Base-by-base conservation (phyloP, 1,140 invertebrate species). In the Lepidotrigona ventralis region DNA sequence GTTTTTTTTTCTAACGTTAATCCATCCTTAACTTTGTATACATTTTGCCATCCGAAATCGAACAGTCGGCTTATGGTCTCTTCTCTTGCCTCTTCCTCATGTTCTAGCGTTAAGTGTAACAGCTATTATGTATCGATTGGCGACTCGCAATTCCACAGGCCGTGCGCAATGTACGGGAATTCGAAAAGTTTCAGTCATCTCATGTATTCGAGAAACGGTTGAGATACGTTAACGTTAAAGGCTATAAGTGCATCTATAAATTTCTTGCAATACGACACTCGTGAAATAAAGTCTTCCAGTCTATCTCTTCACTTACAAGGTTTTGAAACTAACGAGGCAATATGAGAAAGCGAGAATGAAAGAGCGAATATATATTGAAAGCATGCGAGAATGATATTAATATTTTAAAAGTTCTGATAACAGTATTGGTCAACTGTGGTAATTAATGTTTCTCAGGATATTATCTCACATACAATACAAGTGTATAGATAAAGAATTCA, bases 271-370 rank as follows among this genome's bases (percentile, higher is more conserved):
- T 66, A 68, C 23, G 9, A 66, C 14, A 58, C 6, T 72, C 46
- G 33, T 56, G 63, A 76, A n/a, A 54, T 51, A 39, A 29, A 73
- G 64, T 56, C n/a, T n/a, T n/a, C 23, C 60, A 54, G 68, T 63
- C 53, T 78, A 60, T 54, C 66, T 64, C 39, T 68, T 77, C 69
- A 83, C 86, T 88, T 89, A 87, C 83, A 88, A 90, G 87, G 71
- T 85, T 89, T 89, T 86, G 86, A 89, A 89, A 86, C 72, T 90
- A 86, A 84, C 63, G 79, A 87, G 66, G 70, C 5, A 73, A 69
- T 17, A 39, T 56, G 66, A 79, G 53, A 69, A 73, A 15, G 33
- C 56, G 66, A 76, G 79, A 79, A 58, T 72, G 64, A 33, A 71
- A 54, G 63, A 46, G 2, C 15, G 60, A 19, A 14, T 21, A 53